Evolutionary conservation across 35 echinoderm and acorn worm genomes (phyloP), one percentile per base, ranked within the genome.

Genomic region (Apostichopus japonicus): DNA sequence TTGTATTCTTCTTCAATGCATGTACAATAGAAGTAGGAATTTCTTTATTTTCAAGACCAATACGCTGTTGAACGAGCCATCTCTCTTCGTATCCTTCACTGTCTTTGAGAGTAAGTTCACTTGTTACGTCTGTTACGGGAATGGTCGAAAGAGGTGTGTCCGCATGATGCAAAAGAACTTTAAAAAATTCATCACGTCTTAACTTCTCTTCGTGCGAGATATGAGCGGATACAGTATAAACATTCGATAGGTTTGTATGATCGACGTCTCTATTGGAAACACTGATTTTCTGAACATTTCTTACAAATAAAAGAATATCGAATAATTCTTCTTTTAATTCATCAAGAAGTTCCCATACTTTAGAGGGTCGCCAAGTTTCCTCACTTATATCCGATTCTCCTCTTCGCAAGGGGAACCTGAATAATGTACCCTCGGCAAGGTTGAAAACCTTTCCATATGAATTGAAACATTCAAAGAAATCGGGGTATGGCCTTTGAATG

Each of bases 331-430:
- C 90, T 54, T 91, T 77, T 1, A 91, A 58, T 6, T 51, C 16
- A 22, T 91, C 9, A 33, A 91, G 25, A 6, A 77, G 57, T 3
- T 79, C 17, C 17, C 24, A 10, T 22, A 91, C 56, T 15, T 72
- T 73, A 9, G 33, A 0, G 6, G 53, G 5, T 51, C 8, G 52
- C 24, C 76, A 96, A 33, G 23, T 53, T 24, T 94, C 56, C 13
- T 10, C 8, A 55, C 92, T 86, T 59, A 96, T 57, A 75, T 93
- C 67, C 1, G 78, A 91, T 65, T 14, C 8, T 23, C 53, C 54
- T 10, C 22, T 79, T 7, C 96, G 77, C 13, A 98, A 90, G 22
- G 96, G 96, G 86, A 98, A 96, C 10, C 96, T 81, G 33, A 98
- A 98, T 25, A 98, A 24, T 7, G 96, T 98, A 10, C 70, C 90